These are phyloP conservation scores for Schizothorax lantsangensis DNA, from an alignment of 2,797 vertebrate genomes.

Conservation along the genomic window DNA sequence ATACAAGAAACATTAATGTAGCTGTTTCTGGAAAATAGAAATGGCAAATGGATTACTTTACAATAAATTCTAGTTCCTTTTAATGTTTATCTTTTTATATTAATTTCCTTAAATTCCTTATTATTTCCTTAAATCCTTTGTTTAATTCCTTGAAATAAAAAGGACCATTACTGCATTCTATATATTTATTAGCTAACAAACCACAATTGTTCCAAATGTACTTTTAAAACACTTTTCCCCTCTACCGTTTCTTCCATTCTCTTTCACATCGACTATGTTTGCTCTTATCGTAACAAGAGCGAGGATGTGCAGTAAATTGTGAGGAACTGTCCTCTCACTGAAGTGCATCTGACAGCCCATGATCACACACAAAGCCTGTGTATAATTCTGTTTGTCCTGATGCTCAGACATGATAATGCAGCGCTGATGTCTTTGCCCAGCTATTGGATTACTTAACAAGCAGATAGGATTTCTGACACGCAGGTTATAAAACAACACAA, in stretches of 20 bases:
- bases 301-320: slow-evolving; percentile 10
- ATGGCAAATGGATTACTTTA: background rate
- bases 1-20: background rate
- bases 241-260: background rate
- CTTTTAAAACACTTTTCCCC: background rate
- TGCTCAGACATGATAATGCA: slow-evolving; percentile 43
- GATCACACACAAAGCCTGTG: slow-evolving; percentile 50
- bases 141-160: background rate
- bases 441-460: slow-evolving; percentile 44
- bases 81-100: background rate
- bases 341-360: slow-evolving; percentile 39
- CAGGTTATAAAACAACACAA: slow-evolving; percentile 42
- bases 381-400: slow-evolving; percentile 39
- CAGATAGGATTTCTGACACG: slow-evolving; percentile 44
- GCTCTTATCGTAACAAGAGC: slow-evolving; percentile 18
- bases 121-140: background rate
- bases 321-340: slow-evolving; percentile 19
- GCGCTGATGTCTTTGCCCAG: slow-evolving; percentile 40
- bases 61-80: background rate
- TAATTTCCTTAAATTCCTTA: background rate
- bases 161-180: background rate
- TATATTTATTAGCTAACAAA: background rate
- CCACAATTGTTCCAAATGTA: background rate
- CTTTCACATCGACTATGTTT: background rate
- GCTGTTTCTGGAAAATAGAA: background rate